Evolutionary conservation across 2,113 vertebrate genomes (phyloP), one percentile per base, ranked within the genome.

Genomic region (Gadus chalcogrammus): DNA sequence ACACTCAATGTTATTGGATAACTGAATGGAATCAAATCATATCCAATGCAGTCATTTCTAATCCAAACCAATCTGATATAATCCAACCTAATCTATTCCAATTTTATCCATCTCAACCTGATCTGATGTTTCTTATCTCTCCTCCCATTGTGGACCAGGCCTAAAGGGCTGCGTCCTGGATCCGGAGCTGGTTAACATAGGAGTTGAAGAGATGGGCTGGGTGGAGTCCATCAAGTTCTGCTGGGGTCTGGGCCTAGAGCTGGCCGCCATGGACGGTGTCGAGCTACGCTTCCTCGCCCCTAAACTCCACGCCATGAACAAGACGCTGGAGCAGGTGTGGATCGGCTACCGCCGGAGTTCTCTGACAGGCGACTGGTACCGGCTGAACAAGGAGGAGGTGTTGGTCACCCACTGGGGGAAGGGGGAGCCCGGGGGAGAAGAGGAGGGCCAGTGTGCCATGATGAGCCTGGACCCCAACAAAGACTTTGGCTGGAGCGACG

Each of bases 331-430:
- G 61, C 8, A 68, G 0, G 75, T 67, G 7, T 93, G 92, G 92
- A 85, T 93, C 16, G 85, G 90, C 53, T 69, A 90, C 79, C 85
- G 90, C 0, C 85, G 82, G 0, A 79, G 74, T 74, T 75, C 89
- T 2, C 11, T 52, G 38, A 81, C 52, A 0, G 83, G 82, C 0
- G 17, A 76, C 2, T 93, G 88, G 89, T 90, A 90, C 85, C 91
- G 91, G 91, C 48, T 86, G 0, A 77, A 18, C 28, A 0, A 1
- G 0, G 12, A 2, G 0, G 0, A 5, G 0, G 28, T 85, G 24
- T 5, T 0, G 0, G 5, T 31, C 20, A 78, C 79, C 61, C 74
- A 74, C 74, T 93, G 92, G 92, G 75, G 1, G 0, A 0, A 6
- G 0, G 71, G 48, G 0, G 73, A 91, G 27, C 89, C 90, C 0